Percentiles rank a stretch among this genome's conserved stretches.
These are phyloP conservation scores for Apostichopus californicus DNA, from an alignment of 35 echinoderm and acorn worm genomes.

Conservation along the genomic window DNA sequence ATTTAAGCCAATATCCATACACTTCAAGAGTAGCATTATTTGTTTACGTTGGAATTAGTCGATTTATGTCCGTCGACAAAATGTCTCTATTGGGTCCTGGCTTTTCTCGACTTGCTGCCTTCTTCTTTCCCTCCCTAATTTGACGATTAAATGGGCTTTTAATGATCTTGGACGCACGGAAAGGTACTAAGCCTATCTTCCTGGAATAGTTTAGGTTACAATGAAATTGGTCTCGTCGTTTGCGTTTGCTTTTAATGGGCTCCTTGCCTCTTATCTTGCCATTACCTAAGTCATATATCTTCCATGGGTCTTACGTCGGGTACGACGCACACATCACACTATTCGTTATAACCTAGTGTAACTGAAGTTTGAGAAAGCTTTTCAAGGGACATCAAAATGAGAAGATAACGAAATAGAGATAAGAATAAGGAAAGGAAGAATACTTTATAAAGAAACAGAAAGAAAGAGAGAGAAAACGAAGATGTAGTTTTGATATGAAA, in stretches of 20 bases:
- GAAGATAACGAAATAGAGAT: too few relatives aligned
- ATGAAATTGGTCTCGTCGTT: background rate
- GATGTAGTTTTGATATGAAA: too few relatives aligned
- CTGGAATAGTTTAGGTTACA: constrained; percentile 22
- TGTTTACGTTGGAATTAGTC: constrained; percentile 31
- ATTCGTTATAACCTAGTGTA: too few relatives aligned
- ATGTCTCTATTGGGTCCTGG: constrained; percentile 9
- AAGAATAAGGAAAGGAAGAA: too few relatives aligned
- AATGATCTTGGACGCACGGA: constrained; percentile 35
- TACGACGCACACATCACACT: background rate
- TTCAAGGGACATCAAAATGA: too few relatives aligned
- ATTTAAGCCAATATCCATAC: constrained; percentile 19
- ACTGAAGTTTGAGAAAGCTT: too few relatives aligned
- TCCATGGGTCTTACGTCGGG: constrained; percentile 1
- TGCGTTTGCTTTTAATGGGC: background rate
- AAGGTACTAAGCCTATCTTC: background rate
- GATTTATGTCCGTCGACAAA: constrained; percentile 20
- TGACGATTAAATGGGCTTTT: constrained; percentile 42
- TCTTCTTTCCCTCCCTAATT: constrained; percentile 9
- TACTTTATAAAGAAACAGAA: too few relatives aligned
- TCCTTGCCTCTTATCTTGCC: constrained; percentile 12
- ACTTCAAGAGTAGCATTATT: background rate
- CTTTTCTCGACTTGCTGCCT: background rate
- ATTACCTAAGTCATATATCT: constrained; percentile 24
- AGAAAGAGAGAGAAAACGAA: too few relatives aligned